Conservation (phyloP, 2,888 invertebrate genomes). For the Morpho helenor region DNA sequence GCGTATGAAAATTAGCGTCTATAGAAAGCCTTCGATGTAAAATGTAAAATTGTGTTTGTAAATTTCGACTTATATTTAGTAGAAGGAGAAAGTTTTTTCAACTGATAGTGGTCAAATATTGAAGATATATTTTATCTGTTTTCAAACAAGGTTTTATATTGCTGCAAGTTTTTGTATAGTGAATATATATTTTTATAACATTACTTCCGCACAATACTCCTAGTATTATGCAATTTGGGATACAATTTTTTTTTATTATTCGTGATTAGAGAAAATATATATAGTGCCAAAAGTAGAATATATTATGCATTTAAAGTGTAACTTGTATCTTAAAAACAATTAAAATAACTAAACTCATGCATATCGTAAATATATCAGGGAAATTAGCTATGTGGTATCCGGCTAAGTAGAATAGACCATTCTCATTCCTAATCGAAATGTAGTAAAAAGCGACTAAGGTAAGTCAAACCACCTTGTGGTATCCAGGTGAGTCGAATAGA, state of each 20-base stretch:
- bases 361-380: too few relatives aligned
- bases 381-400: too few relatives aligned
- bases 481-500: too few relatives aligned
- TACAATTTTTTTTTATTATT: neutral
- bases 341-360: too few relatives aligned
- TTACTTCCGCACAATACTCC: neutral
- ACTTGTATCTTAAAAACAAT: too few relatives aligned
- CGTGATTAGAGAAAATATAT: too few relatives aligned
- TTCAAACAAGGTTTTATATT: slow-evolving; percentile 21
- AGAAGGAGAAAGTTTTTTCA: slow-evolving; percentile 32
- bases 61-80: neutral
- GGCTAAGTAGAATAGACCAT: too few relatives aligned
- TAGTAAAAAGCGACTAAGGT: too few relatives aligned
- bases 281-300: neutral
- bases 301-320: too few relatives aligned
- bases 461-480: too few relatives aligned
- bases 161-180: slow-evolving; percentile 14
- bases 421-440: too few relatives aligned
- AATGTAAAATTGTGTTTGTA: neutral
- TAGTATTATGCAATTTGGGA: neutral
- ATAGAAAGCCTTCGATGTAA: slow-evolving; percentile 2
- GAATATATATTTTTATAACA: neutral
- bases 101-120: slow-evolving; percentile 30
- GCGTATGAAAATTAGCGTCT: neutral
- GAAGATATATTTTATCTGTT: slow-evolving; percentile 30